Evolutionary conservation across 2,797 vertebrate genomes (phyloP).

Genomic region (Pteropus rufus): DNA sequence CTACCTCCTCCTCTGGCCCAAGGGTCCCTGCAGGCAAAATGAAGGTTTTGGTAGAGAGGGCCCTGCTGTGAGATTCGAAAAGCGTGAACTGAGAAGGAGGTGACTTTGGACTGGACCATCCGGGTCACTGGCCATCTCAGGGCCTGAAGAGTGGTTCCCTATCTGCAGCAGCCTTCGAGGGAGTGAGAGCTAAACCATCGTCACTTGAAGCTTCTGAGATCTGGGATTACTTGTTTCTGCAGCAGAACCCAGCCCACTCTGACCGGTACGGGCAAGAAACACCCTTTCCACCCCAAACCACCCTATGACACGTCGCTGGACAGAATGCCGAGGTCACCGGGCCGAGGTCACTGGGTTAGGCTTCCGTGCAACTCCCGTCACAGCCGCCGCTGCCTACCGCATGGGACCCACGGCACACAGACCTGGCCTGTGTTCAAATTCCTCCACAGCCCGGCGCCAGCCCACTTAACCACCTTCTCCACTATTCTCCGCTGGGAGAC

Average conservation of each 20-base stretch:
- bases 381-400: neutral
- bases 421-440: accelerated
- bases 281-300: neutral
- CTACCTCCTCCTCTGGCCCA: neutral
- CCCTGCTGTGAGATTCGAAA: neutral
- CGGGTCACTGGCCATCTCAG: accelerated
- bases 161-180: accelerated
- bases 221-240: neutral
- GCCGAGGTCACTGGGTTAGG: too few species aligned
- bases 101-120: neutral
- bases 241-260: neutral
- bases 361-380: neutral
- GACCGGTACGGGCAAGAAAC: neutral
- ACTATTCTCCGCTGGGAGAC: neutral
- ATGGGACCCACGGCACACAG: accelerated
- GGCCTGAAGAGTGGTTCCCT: neutral
- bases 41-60: neutral
- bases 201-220: neutral
- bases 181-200: accelerated
- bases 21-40: neutral
- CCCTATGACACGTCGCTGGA: neutral
- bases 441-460: accelerated
- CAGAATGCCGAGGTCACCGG: accelerated
- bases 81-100: accelerated
- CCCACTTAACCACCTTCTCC: neutral